phyloP scores from a whole-genome alignment of 2,113 vertebrate species.

The Argyrosomus japonicus region DNA sequence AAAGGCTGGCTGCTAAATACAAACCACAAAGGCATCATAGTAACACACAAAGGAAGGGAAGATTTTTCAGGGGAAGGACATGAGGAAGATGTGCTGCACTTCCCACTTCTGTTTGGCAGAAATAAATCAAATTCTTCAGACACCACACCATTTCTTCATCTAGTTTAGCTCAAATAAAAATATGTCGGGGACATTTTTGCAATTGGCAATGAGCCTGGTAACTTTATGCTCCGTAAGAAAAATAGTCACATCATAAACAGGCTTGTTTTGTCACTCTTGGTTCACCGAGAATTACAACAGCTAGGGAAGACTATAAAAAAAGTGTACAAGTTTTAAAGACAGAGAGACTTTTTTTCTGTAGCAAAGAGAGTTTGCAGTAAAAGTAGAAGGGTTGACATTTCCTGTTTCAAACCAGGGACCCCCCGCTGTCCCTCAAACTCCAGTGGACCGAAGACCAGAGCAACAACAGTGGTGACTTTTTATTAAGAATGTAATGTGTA shows the following conservation, averaged over 20 bases:
- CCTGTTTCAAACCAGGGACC: conserved; percentile 27
- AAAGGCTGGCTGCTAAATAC: conserved; percentile 31
- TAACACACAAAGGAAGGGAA: neutral
- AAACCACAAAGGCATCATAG: conserved; percentile 41
- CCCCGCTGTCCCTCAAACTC: conserved; percentile 18
- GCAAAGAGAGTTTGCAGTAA: neutral
- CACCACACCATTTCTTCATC: conserved; percentile 34
- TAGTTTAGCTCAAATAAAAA: conserved; percentile 37
- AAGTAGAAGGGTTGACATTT: conserved; percentile 7
- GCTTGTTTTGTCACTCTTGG: conserved; percentile 12
- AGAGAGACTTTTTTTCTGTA: neutral
- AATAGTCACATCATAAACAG: conserved; percentile 25
- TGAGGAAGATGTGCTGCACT: conserved; percentile 24
- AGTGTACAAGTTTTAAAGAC: conserved; percentile 10
- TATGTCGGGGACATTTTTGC: conserved; percentile 12
- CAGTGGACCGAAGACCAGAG: conserved; percentile 35
- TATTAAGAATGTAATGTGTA: conserved; percentile 1
- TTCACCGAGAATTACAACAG: conserved; percentile 27
- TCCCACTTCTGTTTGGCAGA: conserved; percentile 25
- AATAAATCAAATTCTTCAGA: conserved; percentile 15
- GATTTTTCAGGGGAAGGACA: neutral
- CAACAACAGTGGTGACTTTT: neutral
- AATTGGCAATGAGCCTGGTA: neutral
- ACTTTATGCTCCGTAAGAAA: conserved; percentile 39
- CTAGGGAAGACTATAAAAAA: conserved; percentile 11